Evolutionary conservation across 2,888 invertebrate species (phyloP).

Genomic region (Hyposoter dolosus): DNA sequence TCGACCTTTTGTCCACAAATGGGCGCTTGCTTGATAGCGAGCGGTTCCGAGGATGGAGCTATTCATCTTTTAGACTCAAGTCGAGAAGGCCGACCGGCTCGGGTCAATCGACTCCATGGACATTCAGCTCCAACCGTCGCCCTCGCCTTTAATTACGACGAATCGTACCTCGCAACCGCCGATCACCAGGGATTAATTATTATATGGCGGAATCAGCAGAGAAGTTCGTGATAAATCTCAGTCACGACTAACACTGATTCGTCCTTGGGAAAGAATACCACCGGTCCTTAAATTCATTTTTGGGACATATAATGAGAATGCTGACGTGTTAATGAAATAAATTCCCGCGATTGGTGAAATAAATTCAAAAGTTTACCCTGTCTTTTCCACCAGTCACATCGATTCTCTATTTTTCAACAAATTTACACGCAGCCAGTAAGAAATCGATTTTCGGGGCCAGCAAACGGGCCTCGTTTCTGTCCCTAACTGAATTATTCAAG

Average conservation of each 20-base stretch:
- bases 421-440: no score
- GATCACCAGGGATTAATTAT: slow-evolving; percentile 93
- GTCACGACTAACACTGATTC: background rate
- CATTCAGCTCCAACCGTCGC: slow-evolving; percentile 94
- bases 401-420: no score
- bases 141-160: slow-evolving; percentile 95
- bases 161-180: slow-evolving; percentile 93
- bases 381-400: no score
- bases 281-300: background rate
- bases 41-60: slow-evolving; percentile 83
- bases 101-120: slow-evolving; percentile 89
- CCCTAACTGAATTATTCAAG: no score
- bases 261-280: background rate
- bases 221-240: slow-evolving; percentile 69
- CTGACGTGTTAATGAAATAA: no score
- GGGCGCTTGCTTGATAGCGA: slow-evolving; percentile 82
- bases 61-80: slow-evolving; percentile 82
- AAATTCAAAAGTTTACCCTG: no score
- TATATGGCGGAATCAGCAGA: slow-evolving; percentile 87
- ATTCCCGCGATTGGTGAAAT: no score
- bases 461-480: no score
- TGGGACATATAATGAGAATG: no score
- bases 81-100: slow-evolving; percentile 84
- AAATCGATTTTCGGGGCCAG: no score
- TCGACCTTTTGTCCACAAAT: slow-evolving; percentile 92